A percentile compares a stretch with the other conserved stretches of the same genome.
Conservation (phyloP, 2,113 vertebrate genomes). For the Chaetorhynchus papuensis region DNA sequence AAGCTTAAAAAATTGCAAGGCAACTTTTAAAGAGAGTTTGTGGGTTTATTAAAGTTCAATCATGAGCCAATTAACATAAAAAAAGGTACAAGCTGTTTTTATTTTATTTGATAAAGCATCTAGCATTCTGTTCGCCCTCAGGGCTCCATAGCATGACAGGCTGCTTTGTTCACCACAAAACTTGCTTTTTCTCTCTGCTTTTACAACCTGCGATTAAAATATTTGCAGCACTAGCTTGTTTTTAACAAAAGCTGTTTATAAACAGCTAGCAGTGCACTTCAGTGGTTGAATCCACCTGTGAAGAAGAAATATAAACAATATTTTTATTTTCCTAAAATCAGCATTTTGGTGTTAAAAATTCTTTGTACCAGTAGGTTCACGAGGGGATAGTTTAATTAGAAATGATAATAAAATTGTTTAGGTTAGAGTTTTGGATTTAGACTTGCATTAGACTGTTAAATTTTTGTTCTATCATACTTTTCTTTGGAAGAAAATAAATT, state of each 20-base stretch:
- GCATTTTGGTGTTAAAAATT: not conserved
- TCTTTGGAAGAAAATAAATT: not conserved
- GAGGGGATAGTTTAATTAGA: not conserved
- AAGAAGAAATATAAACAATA: not conserved
- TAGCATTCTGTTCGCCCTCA: not conserved
- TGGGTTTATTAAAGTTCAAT: constrained; percentile 27
- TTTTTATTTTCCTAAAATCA: not conserved
- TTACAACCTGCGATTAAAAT: constrained; percentile 2
- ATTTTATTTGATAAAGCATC: constrained; percentile 11
- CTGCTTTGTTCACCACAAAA: constrained; percentile 10
- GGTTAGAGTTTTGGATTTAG: not conserved
- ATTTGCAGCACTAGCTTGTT: not conserved
- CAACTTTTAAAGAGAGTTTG: not conserved
- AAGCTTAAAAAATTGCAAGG: not conserved
- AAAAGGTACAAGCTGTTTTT: constrained; percentile 17
- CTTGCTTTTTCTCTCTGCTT: not conserved
- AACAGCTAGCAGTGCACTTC: not conserved
- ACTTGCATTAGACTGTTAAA: not conserved
- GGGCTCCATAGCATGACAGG: not conserved
- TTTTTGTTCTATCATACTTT: not conserved
- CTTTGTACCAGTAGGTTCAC: not conserved
- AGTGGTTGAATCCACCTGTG: not conserved
- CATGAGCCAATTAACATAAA: constrained; percentile 25
- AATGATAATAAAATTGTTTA: not conserved
- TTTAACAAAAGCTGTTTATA: not conserved